Evolutionary conservation across 2,888 invertebrate species (phyloP), one percentile per base, ranked within the genome.

Genomic region (Melangyna quadrimaculata): DNA sequence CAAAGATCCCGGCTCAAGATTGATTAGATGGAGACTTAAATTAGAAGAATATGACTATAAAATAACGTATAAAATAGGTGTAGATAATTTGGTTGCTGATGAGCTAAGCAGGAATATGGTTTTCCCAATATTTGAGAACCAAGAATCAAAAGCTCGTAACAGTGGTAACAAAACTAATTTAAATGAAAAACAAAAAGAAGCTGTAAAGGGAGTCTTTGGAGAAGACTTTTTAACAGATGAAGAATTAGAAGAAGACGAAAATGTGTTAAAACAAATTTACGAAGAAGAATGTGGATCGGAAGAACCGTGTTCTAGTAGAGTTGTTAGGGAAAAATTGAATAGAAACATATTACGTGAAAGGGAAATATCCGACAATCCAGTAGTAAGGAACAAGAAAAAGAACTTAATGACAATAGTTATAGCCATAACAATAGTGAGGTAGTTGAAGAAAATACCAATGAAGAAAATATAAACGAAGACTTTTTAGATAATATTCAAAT

Each of bases 231-330:
- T 24, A 51, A 35, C 19, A 1, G n/a, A n/a, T n/a, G n/a, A n/a
- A n/a, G n/a, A n/a, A n/a, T n/a, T n/a, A n/a, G 59, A 61, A 53
- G 69, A 51, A 45, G 7, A 40, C 27, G 53, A 69, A 53, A 10
- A 69, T 53, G 32, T 37, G 4, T 14, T 69, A n/a, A 51, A 40
- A 53, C 57, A 35, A 45, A 72, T 51, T 24, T 61, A 72, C 14
- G 48, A 51, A 37, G 51, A 72, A 19, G 59, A 51, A 37, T 55
- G 24, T 9, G 37, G 27, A 0, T 24, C 4, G 27, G 6, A 61
- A 9, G n/a, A 27, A 61, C 53, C 48, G 27, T 17, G 35, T 12
- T 51, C 10, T 10, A 59, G 57, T 17, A 59, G 4, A 59, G 22
- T 9, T 9, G 59, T 37, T 22, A 37, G 8, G 9, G 24, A 61